Conservation (phyloP, 2,797 vertebrate genomes). For the Danio tinwini region DNA sequence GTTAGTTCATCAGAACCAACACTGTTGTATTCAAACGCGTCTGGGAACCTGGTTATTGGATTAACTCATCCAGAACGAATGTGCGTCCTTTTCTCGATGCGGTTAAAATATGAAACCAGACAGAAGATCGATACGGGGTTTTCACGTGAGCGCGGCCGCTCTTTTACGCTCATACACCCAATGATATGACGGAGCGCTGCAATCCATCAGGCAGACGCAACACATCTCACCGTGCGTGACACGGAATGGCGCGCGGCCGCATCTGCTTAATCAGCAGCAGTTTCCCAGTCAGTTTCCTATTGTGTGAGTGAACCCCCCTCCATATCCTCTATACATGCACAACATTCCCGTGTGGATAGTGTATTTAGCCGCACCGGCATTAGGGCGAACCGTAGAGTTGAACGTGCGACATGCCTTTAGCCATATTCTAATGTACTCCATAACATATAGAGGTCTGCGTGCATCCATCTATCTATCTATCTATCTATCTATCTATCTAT, state of each 20-base stretch:
- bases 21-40: background rate
- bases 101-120: constrained; percentile 40
- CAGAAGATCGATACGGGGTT: constrained; percentile 73
- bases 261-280: constrained; percentile 56
- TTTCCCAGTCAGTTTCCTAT: constrained; percentile 43
- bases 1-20: background rate
- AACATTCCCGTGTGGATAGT: constrained; percentile 20
- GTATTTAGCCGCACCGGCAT: constrained; percentile 2
- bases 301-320: constrained; percentile 40
- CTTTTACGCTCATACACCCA: constrained; percentile 24
- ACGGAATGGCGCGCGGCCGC: constrained; percentile 44
- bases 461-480: background rate
- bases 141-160: background rate
- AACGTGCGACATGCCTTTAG: constrained; percentile 11
- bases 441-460: background rate
- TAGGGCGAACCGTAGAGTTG: background rate
- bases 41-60: background rate
- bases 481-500: too few species aligned
- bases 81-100: background rate
- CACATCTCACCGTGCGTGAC: constrained; percentile 26
- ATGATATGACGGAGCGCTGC: constrained; percentile 19
- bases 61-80: background rate
- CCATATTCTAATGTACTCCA: background rate
- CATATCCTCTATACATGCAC: constrained; percentile 10
- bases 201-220: constrained; percentile 30